Base-by-base conservation (phyloP, 2,888 invertebrate species). In the Malthinus seriepunctatus region DNA sequence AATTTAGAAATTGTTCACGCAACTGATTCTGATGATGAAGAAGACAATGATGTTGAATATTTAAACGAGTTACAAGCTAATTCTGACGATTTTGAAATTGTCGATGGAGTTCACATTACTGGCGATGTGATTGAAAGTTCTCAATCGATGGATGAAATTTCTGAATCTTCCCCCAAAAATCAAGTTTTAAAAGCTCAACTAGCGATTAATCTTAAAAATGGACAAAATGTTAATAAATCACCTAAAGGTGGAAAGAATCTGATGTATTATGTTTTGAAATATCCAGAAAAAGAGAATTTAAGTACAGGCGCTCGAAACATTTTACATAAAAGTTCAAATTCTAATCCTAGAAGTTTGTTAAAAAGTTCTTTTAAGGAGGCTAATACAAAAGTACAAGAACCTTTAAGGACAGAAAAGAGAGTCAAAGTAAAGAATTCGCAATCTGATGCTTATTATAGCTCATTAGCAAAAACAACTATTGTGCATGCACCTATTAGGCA, bases 251-350 rank as follows among this genome's bases (percentile, higher is more conserved):
- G 5, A 0, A 50, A 69, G 7, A 61, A 69, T 15, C 12, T 15
- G 3, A 11, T 42, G 8, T 73, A 73, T 58, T 75, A 72, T 51
- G 64, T 76, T 15, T 67, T 76, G 5, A 70, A 70, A 32, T 65
- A 70, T 45, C 70, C 72, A 0, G 77, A 77, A 60, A 77, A 77
- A 56, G 77, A 77, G 65, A 77, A 77, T 63, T 67, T 76, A 3
- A 70, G 70, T 51, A 63, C 71, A 11, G 45, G 68, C 31, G 51
- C 62, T 9, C 51, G 62, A 34, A 34, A 52, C 32, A 42, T 42
- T 47, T 48, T 55, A 32, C 67, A 56, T 9, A 60, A 53, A 39
- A 12, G 63, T n/a, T n/a, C 57, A 9, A 71, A 69, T 54, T 60
- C 70, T 1, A 76, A 76, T 65, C 73, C 76, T 1, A 67, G 77